These are phyloP conservation scores for Tupaia tana DNA, from an alignment of 2,113 vertebrate species.

Conservation along the genomic window DNA sequence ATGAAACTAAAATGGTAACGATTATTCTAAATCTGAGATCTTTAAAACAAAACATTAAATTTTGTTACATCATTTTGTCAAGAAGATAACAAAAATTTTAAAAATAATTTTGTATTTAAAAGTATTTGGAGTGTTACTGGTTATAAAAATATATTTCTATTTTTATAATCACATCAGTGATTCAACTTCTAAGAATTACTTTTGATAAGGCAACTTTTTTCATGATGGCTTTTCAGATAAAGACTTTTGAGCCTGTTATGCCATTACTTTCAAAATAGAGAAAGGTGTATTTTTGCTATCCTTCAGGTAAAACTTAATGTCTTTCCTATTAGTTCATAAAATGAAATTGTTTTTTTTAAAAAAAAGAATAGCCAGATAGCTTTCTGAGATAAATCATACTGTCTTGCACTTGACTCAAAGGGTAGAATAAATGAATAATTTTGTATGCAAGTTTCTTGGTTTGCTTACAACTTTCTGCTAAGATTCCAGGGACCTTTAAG, in stretches of 20 bases:
- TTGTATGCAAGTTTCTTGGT: slow-evolving; percentile 76
- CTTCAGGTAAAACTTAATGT: slow-evolving; percentile 18
- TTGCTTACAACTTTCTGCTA: slow-evolving; percentile 80
- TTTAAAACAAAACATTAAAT: neutral
- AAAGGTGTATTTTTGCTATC: neutral
- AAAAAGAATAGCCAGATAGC: slow-evolving; percentile 52
- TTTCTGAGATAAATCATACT: slow-evolving; percentile 54
- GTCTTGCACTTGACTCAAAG: slow-evolving; percentile 62
- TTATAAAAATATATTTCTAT: neutral
- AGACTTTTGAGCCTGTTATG: neutral
- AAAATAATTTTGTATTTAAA: slow-evolving; percentile 14
- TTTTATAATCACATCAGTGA: neutral
- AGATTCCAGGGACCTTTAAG: slow-evolving; percentile 75
- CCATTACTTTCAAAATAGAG: slow-evolving; percentile 30
- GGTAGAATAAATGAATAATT: slow-evolving; percentile 76
- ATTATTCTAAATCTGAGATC: neutral
- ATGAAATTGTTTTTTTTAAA: slow-evolving; percentile 64
- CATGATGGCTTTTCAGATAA: slow-evolving; percentile 27
- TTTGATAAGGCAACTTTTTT: neutral
- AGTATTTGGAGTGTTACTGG: neutral
- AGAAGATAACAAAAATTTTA: neutral
- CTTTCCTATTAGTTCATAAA: slow-evolving; percentile 32
- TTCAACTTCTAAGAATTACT: slow-evolving; percentile 17
- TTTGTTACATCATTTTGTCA: neutral
- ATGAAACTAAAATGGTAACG: neutral